phyloP scores from a whole-genome alignment of 2,113 vertebrate species.

The Helogale parvula region DNA sequence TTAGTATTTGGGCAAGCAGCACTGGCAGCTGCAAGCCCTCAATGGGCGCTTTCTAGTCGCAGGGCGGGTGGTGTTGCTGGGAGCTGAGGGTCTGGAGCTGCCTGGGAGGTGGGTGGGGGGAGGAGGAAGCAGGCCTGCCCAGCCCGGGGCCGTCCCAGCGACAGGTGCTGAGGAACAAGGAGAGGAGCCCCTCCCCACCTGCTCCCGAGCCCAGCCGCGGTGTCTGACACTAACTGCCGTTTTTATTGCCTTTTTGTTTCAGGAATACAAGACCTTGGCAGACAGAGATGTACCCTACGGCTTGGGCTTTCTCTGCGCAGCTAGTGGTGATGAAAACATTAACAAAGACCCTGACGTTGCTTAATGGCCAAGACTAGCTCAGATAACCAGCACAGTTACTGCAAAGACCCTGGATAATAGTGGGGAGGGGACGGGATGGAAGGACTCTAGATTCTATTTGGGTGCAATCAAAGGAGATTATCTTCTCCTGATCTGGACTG shows the following conservation, averaged over 20 bases:
- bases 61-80: slow-evolving; percentile 51
- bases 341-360: slow-evolving; percentile 67
- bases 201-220: background rate
- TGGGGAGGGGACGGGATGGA: background rate
- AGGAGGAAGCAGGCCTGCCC: background rate
- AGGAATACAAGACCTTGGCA: slow-evolving; percentile 15
- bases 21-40: slow-evolving; percentile 75
- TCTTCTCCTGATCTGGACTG: background rate
- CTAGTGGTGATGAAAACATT: slow-evolving; percentile 13
- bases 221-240: slow-evolving; percentile 24
- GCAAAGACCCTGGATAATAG: background rate
- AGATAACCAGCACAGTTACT: background rate
- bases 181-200: background rate
- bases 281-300: slow-evolving; percentile 38
- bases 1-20: slow-evolving; percentile 70
- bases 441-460: background rate
- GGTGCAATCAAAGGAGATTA: background rate
- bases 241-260: slow-evolving; percentile 62
- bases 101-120: background rate
- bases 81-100: slow-evolving; percentile 36
- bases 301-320: slow-evolving; percentile 50
- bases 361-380: slow-evolving; percentile 58
- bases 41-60: slow-evolving; percentile 78
- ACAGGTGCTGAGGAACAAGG: slow-evolving; percentile 65
- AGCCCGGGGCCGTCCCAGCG: background rate